A percentile compares a stretch with the other conserved stretches of the same genome.
These are phyloP conservation scores for Bembecia ichneumoniformis DNA, from an alignment of 2,888 invertebrate genomes.

Conservation along the genomic window DNA sequence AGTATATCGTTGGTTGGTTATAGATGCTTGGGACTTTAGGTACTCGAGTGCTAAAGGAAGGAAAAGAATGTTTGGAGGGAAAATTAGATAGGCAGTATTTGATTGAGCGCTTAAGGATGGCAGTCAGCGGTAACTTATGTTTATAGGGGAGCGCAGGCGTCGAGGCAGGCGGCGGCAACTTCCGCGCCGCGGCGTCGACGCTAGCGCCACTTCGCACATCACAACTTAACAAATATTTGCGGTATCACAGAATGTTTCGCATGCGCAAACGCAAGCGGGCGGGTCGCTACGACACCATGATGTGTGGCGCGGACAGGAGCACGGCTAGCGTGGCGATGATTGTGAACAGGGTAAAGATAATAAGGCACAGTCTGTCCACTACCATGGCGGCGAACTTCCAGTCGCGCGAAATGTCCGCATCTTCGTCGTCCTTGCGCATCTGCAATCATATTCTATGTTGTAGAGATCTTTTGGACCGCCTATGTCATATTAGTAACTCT, in stretches of 20 bases:
- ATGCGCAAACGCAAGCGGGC: slow-evolving; percentile 58
- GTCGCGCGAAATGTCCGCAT: slow-evolving; percentile 94
- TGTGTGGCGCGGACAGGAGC: slow-evolving; percentile 96
- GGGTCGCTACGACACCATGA: slow-evolving; percentile 88
- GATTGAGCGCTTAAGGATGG: slow-evolving; percentile 56
- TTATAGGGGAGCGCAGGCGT: slow-evolving; percentile 62
- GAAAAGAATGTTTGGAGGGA: slow-evolving; percentile 35
- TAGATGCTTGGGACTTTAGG: slow-evolving; percentile 26
- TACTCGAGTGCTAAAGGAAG: slow-evolving; percentile 31
- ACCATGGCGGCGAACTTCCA: slow-evolving; percentile 99
- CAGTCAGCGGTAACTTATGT: slow-evolving; percentile 63
- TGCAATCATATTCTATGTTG: slow-evolving; percentile 49
- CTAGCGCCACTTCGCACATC: slow-evolving; percentile 66
- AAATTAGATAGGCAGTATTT: slow-evolving; percentile 50
- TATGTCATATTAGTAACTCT: neutral
- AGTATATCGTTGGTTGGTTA: slow-evolving; percentile 13
- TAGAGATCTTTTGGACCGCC: no score
- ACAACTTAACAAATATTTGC: slow-evolving; percentile 79
- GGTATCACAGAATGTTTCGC: slow-evolving; percentile 78
- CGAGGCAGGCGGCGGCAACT: slow-evolving; percentile 61
- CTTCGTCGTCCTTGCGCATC: slow-evolving; percentile 95
- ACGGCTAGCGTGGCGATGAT: slow-evolving; percentile 97
- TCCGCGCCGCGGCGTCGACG: slow-evolving; percentile 54
- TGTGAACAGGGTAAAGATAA: slow-evolving; percentile 98
- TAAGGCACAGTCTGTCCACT: slow-evolving; percentile 99